phyloP scores from a whole-genome alignment of 37 sponge, comb jelly and placozoan genomes.

The Halichondria panicea region DNA sequence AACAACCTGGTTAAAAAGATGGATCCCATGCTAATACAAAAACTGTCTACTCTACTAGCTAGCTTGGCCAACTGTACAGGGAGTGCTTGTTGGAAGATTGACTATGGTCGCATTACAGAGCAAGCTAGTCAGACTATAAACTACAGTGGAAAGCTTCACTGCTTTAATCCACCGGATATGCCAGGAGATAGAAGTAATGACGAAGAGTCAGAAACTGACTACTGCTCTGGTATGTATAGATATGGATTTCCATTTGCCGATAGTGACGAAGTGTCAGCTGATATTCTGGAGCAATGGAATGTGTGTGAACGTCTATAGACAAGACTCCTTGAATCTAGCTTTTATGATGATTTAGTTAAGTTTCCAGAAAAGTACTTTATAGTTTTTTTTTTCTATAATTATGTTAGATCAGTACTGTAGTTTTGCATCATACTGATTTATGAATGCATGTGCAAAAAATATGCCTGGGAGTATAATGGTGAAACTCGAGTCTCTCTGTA shows the following conservation, averaged over 20 bases:
- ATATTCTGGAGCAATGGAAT: constrained; percentile 22
- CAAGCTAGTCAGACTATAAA: neutral
- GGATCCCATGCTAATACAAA: constrained; percentile 6
- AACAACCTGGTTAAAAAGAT: constrained; percentile 25
- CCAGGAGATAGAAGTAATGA: neutral
- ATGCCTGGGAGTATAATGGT: too few species aligned
- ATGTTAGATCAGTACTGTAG: too few species aligned
- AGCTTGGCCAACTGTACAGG: constrained; percentile 43
- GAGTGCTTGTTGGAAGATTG: constrained; percentile 39
- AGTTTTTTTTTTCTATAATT: too few species aligned
- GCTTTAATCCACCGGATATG: constrained; percentile 68
- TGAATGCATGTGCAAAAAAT: too few species aligned
- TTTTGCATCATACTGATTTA: too few species aligned
- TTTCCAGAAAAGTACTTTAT: too few species aligned
- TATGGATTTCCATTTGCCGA: constrained; percentile 70
- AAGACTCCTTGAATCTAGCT: too few species aligned
- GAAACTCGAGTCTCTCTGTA: too few species aligned
- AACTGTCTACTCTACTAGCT: constrained; percentile 20
- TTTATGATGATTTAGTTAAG: too few species aligned
- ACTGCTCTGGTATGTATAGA: too few species aligned
- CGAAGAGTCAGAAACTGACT: neutral
- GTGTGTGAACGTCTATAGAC: too few species aligned
- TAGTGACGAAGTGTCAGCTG: constrained; percentile 41
- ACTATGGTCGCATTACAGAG: neutral
- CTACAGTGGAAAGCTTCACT: constrained; percentile 1